Conservation (phyloP, 1,140 invertebrate genomes). For the Drosophila tristis region DNA sequence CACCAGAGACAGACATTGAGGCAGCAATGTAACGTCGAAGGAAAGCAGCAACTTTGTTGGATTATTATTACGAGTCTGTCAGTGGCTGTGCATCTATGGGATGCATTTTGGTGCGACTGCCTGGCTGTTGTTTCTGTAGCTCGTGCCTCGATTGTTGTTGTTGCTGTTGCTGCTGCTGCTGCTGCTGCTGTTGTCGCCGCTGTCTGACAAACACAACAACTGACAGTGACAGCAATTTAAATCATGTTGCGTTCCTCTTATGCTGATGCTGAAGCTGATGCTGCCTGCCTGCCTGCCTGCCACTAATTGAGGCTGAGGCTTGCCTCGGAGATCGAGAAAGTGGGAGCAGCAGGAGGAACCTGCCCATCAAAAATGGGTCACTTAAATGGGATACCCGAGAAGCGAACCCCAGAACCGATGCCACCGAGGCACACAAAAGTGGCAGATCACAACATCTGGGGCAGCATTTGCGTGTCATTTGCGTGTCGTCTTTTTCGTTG, state of each 20-base stretch:
- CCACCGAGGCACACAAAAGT: background rate
- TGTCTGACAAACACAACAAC: constrained; percentile 59
- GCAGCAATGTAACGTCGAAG: background rate
- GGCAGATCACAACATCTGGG: background rate
- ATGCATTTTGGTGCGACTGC: constrained; percentile 57
- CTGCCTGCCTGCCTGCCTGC: constrained; percentile 13
- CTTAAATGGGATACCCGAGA: background rate
- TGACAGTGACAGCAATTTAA: constrained; percentile 77
- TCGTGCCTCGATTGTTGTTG: constrained; percentile 5
- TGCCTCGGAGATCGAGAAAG: background rate
- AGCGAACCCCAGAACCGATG: background rate
- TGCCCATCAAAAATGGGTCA: constrained; percentile 22
- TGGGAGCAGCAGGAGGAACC: background rate
- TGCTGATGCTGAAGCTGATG: no score
- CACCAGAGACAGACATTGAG: background rate
- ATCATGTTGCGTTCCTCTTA: constrained; percentile 65
- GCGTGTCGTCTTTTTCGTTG: background rate
- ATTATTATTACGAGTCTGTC: constrained; percentile 52
- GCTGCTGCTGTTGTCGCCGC: constrained; percentile 59
- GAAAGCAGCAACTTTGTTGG: constrained; percentile 12
- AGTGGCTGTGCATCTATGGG: constrained; percentile 59
- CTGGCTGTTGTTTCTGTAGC: constrained; percentile 23
- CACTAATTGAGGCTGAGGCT: constrained; percentile 69
- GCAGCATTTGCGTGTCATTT: no score
- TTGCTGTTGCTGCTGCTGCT: constrained; percentile 26